These are phyloP conservation scores for Alosa alosa DNA, from an alignment of 2,113 vertebrate genomes.

Conservation along the genomic window DNA sequence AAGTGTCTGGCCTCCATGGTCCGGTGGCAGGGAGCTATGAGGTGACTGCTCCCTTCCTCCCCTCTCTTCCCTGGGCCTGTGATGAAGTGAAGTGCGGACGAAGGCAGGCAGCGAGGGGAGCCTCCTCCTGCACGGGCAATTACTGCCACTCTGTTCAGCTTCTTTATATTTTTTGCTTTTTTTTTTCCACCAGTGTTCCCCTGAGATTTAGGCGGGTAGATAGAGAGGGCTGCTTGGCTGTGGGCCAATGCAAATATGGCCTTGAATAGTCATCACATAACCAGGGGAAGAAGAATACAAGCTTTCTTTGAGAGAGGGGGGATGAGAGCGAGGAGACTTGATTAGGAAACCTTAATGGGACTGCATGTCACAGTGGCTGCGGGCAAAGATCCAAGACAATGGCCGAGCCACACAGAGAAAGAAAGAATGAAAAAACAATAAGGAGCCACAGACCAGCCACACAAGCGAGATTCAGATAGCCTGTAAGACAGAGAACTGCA, in stretches of 20 bases:
- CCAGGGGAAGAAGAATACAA: slow-evolving; percentile 54
- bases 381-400: slow-evolving; percentile 57
- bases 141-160: slow-evolving; percentile 43
- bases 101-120: slow-evolving; percentile 23
- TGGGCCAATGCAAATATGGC: slow-evolving; percentile 60
- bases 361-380: slow-evolving; percentile 60
- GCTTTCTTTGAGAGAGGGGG: slow-evolving; percentile 54
- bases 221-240: slow-evolving; percentile 55
- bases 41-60: slow-evolving; percentile 34
- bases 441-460: slow-evolving; percentile 46
- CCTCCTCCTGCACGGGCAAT: slow-evolving; percentile 45
- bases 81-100: slow-evolving; percentile 41
- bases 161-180: slow-evolving; percentile 44
- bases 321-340: slow-evolving; percentile 57
- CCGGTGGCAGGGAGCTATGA: slow-evolving; percentile 49
- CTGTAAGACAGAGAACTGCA: background rate
- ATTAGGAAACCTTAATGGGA: slow-evolving; percentile 67
- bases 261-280: slow-evolving; percentile 62
- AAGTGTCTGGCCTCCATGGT: slow-evolving; percentile 54
- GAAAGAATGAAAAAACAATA: slow-evolving; percentile 47
- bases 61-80: slow-evolving; percentile 11
- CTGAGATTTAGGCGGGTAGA: slow-evolving; percentile 50
- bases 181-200: slow-evolving; percentile 36
- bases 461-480: background rate
- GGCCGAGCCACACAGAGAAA: background rate